Base-by-base conservation (phyloP, 2,113 vertebrate species). In the zebrafish (Danio rerio) region DNA sequence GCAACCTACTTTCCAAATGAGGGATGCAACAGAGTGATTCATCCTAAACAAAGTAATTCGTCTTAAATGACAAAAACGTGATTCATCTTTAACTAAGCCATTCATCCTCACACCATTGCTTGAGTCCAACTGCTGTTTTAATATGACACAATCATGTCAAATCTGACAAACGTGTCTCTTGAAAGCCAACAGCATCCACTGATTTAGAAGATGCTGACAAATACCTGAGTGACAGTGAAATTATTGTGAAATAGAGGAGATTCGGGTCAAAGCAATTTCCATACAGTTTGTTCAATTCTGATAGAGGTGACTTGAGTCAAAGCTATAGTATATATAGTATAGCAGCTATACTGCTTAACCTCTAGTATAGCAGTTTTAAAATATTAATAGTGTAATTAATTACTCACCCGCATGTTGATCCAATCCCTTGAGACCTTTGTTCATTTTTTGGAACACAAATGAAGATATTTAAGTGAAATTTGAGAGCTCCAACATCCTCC, bases 141-240 rank as follows among this genome's bases (percentile, higher is more conserved):
- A 66, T 66, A 66, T 66, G 42, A 45, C 63, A 45, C 4, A n/a
- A 45, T 9, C 18, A 7, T 68, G 16, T 68, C 43, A 18, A 16
- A 68, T 47, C 47, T 47, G 16, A 68, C 9, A 47, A 68, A 47
- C 65, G 43, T 47, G 43, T n/a, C 63, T 68, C 16, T 68, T 68
- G 11, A n/a, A 47, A 68, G 8, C 2, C 42, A 68, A 43, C 43
- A 68, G 65, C 65, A 68, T 47, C 65, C 65, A 68, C 18, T 47
- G 42, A 68, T 47, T 16, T 9, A 47, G 16, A 16, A 47, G 16
- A 68, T 68, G 65, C 6, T 12, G 43, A 68, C 42, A 7, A 47
- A 68, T 16, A 42, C 18, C 16, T 68, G 9, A 68, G 43, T 0
- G 9, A 68, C 11, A 18, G 43, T 45, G 16, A 68, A 11, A 18